Base-by-base conservation (phyloP, 2,888 invertebrate genomes). In the Mythimna pallens region DNA sequence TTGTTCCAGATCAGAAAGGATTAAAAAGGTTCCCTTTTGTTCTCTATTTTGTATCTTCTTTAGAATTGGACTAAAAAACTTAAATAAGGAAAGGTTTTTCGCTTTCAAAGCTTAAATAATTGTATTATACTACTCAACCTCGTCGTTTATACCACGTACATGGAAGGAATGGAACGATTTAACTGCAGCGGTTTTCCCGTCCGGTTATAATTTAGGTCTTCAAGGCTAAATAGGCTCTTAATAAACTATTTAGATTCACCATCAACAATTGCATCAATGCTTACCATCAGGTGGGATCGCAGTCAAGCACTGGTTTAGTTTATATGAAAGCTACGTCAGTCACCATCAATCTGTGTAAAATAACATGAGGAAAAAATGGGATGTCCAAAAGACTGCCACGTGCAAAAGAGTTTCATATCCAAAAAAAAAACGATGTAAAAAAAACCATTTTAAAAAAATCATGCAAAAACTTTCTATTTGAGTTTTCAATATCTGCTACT, bases 11-110 rank as follows among this genome's bases (percentile, higher is more conserved):
- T n/a, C 12, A 14, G 20, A 61, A 61, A 25, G 1, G n/a, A 25
- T 47, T 72, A 6, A 72, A 72, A 62, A 36, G 17, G 34, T 40
- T 36, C 12, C 1, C 34, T 34, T 73, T 40, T 72, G 25, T 55
- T 57, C 30, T 30, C 0, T 10, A 22, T 50, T 57, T 36, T 63
- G 10, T 61, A 55, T 55, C 17, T 71, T 57, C 36, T 55, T 47
- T 61, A 43, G 7, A 25, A 36, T 62, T 0, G 0, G 2, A 10
- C 36, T 10, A 9, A 20, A 72, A 55, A 63, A 63, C 5, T 20
- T 4, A 25, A n/a, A 57, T 25, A 4, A 14, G 14, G 9, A 20
- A 22, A 25, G 1, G 14, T 12, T 52, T 62, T 40, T 67, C 14
- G 7, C 22, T 34, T 61, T 20, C 3, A 52, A 50, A 50, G 36